phyloP scores from a whole-genome alignment of 2,113 vertebrate genomes.

The Microtus pennsylvanicus region DNA sequence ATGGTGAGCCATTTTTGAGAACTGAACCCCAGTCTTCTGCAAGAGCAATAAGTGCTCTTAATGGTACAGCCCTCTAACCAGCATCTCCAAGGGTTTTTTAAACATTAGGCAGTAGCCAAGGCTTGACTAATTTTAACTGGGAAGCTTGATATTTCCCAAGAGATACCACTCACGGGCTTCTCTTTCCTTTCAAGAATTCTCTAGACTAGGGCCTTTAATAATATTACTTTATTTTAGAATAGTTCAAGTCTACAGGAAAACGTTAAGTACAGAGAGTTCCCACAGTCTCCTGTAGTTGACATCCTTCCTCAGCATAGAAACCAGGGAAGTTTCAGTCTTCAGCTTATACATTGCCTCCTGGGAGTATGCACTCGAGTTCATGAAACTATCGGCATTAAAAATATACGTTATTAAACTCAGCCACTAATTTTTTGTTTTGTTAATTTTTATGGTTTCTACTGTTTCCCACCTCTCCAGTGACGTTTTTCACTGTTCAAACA shows the following conservation, averaged over 20 bases:
- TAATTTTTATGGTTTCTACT: background rate
- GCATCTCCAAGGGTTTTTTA: background rate
- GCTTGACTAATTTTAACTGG: background rate
- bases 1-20: background rate
- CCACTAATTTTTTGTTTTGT: background rate
- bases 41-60: background rate
- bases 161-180: background rate
- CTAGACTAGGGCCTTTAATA: background rate
- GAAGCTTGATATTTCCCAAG: background rate
- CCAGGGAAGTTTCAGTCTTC: background rate
- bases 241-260: background rate
- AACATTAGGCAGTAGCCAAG: background rate
- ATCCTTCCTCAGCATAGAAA: background rate
- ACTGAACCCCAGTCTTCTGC: background rate
- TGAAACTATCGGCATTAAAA: background rate
- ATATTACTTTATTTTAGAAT: background rate
- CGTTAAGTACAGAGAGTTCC: background rate
- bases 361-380: background rate
- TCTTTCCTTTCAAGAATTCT: background rate
- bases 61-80: background rate
- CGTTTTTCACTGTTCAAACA: background rate
- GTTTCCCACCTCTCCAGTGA: background rate
- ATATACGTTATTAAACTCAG: background rate
- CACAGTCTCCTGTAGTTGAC: rapidly evolving
- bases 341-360: background rate